Evolutionary conservation across 2,888 invertebrate species (phyloP), one percentile per base, ranked within the genome.

Genomic region (Dolichopus griseipennis): DNA sequence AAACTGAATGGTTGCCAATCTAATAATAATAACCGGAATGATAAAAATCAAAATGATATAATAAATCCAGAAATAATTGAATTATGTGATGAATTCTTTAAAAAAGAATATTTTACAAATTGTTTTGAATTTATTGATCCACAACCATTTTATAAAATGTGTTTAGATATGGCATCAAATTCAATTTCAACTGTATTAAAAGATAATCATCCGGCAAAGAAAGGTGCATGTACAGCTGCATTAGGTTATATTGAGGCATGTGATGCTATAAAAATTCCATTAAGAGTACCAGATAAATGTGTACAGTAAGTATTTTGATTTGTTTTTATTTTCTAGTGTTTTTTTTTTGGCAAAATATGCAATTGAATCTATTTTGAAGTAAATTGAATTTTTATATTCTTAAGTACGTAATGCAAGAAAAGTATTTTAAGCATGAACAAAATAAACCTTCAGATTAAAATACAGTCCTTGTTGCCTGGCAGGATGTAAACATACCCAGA

Each of bases 181-280:
- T 73, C 73, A 43, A 70, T 72, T 10, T 78, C 80, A 1, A 75
- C 77, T 65, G 72, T 77, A 10, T 71, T 79, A 37, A 72, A 74
- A 0, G 68, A 74, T 12, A 77, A 75, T 6, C 77, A 80, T 75
- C 80, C 81, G 3, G 75, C 76, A 0, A 72, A 76, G 0, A 81
- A 80, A 68, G 81, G 80, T 61, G 84, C 88, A n/a, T 96, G 96
- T 76, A 86, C 88, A 0, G 84, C 91, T 0, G 93, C 93, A 2
- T 84, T 90, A 74, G 88, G 92, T 0, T 97, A 96, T 80, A 87
- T 91, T 72, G 87, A 90, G 75, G 86, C 90, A 68, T 97, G 96
- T 78, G 82, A 84, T 61, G 86, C 86, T 71, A 85, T 88, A 64
- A 90, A 90, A 76, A 88, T 91, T 65, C 91, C 90, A 63, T 83